Evolutionary conservation across 2,888 invertebrate species (phyloP), one percentile per base, ranked within the genome.

Genomic region (Doris montereyensis): DNA sequence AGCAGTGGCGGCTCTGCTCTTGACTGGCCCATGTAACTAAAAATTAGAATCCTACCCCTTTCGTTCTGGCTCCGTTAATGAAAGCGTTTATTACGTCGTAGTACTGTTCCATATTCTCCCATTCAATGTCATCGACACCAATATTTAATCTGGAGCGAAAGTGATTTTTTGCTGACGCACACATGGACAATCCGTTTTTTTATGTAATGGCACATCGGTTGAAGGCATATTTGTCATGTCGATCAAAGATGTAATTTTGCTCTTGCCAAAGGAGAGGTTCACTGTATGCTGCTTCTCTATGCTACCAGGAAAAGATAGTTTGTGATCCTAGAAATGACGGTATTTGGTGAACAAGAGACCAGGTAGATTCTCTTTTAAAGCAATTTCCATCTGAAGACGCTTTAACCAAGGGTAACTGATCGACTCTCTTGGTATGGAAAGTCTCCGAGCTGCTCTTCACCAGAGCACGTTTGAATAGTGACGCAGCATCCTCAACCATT

Each of bases 61-160:
- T 84, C 17, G 83, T 81, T n/a, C 87, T 78, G 1, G 88, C 87
- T 17, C 88, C 88, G 80, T 89, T 87, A 68, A 90, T 87, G 74
- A 90, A 90, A 58, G 84, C 85, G 81, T 89, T 89, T 2, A 89
- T 87, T 76, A 90, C 85, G 41, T 84, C 78, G 83, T 89, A 87
- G 84, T 90, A 87, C 62, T 87, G 84, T 78, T 88, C 83, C 80
- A 88, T 82, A 85, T 91, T 87, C 82, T 89, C 84, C 82, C 92
- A 80, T 90, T 94, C 86, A 92, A 93, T 82, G 91, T 93, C 89
- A 93, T 94, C 87, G 93, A 94, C 94, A 93, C 94, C 84, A 93
- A 94, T 94, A 81, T 85, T 87, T 8, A 95, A 92, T 87, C 95
- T 95, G 0, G 89, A 88, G 21, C 88, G 80, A 60, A 87, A 86